Evolutionary conservation across 2,888 invertebrate species (phyloP), one percentile per base, ranked within the genome.

Genomic region (Synergus itoensis): DNA sequence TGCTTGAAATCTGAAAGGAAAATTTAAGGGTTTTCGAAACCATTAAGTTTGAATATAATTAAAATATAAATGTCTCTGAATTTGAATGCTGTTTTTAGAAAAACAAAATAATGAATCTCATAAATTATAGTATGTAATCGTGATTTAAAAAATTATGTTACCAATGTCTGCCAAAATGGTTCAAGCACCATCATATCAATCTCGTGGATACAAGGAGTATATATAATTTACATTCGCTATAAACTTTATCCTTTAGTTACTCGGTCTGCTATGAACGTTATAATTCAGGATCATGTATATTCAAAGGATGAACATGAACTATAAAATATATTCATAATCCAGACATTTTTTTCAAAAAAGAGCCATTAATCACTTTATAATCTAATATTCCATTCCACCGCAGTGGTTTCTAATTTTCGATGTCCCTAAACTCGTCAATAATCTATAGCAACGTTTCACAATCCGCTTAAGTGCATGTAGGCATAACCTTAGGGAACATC

Each of bases 391-490:
- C n/a, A 64, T 16, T 64, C 8, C 40, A 64, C 40, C 16, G 28
- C 16, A 16, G 14, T 64, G 40, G 40, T 18, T 43, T 11, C 65
- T 18, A 43, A 41, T 65, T 43, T 43, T 65, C 5, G 4, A 18
- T 9, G 18, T 65, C 41, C 18, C 41, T 8, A 65, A 65, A 36
- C 41, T 41, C 41, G 41, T 41, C n/a, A 65, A 43, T 65, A 41
- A 57, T 18, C n/a, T 57, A 18, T 18, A 18, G 18, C 18, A 57
- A 57, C 57, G 57, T 18, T 57, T 57, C 9, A 57, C 69, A 69
- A 48, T 48, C 69, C 69, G 69, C 48, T 48, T 48, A 48, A 69
- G 69, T 69, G 69, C 69, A 69, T 69, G 48, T 48, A 69, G 48
- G 45, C 28, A 45, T 69, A 69, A 69, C 21, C 69, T 48, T 69